phyloP scores from a whole-genome alignment of 2,113 vertebrate species.

The Addax nasomaculatus region DNA sequence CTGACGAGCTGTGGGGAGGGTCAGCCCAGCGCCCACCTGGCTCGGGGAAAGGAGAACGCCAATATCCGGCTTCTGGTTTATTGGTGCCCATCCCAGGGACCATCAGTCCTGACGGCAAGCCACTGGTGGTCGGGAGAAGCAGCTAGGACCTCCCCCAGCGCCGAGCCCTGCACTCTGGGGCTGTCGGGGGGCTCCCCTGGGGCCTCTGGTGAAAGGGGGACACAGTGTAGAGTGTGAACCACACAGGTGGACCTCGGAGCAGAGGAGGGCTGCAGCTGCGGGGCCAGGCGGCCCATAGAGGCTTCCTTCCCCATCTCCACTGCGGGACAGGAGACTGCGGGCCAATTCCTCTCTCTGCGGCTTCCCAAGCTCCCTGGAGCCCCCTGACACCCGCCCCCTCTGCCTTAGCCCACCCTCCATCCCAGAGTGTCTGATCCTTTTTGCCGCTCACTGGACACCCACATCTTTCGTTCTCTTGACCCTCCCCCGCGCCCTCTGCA shows the following conservation, averaged over 20 bases:
- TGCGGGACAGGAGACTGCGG: rapidly evolving
- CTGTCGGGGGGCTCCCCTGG: too few relatives aligned
- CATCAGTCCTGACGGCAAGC: background rate
- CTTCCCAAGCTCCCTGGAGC: too few relatives aligned
- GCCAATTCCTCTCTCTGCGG: rapidly evolving
- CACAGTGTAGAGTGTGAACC: background rate
- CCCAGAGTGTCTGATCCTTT: rapidly evolving
- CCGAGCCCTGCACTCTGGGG: rapidly evolving
- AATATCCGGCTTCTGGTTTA: rapidly evolving
- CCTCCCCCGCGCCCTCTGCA: background rate
- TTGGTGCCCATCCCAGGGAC: rapidly evolving
- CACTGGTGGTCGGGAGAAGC: background rate
- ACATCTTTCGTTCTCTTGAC: background rate
- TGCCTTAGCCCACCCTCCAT: rapidly evolving
- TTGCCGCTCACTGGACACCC: background rate
- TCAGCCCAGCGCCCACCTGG: background rate
- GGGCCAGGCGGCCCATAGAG: rapidly evolving
- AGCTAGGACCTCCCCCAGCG: background rate
- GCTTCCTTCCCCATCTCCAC: background rate
- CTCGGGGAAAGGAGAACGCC: background rate
- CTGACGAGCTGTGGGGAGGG: rapidly evolving
- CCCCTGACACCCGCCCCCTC: rapidly evolving
- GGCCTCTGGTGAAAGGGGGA: background rate
- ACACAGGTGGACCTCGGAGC: background rate
- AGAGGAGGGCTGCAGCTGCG: too few relatives aligned